Percentiles rank a stretch among this genome's conserved stretches.
Conservation (phyloP, 2,113 vertebrate genomes). For the Hucho hucho region DNA sequence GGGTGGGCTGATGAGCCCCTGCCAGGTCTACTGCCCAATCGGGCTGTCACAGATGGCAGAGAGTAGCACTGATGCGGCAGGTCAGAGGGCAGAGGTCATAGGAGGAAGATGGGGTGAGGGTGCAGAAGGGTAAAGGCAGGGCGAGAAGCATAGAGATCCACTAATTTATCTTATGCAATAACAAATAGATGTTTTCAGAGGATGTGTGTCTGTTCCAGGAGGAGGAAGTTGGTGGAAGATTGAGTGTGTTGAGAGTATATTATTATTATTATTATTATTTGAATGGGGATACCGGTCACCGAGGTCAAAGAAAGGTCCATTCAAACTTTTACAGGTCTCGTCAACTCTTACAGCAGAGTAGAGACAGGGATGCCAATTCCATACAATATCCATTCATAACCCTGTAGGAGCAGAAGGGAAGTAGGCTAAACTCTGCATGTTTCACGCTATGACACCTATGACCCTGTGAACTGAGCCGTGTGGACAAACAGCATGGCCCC, state of each 20-base stretch:
- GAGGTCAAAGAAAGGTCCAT: too few species aligned
- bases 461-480: neutral
- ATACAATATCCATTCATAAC: too few species aligned
- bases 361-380: too few species aligned
- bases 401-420: too few species aligned
- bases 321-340: too few species aligned
- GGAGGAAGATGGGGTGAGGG: neutral
- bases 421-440: neutral
- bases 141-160: neutral
- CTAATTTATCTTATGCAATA: neutral
- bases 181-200: neutral
- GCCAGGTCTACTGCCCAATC: slow-evolving; percentile 40
- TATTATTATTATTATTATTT: neutral
- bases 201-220: neutral
- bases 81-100: neutral
- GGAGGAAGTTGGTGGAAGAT: neutral
- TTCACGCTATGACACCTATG: neutral
- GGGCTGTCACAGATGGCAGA: slow-evolving; percentile 52
- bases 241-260: neutral
- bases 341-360: too few species aligned
- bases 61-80: slow-evolving; percentile 17
- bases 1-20: slow-evolving; percentile 31
- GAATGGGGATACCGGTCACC: too few species aligned
- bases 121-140: neutral
- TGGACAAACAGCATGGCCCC: neutral